Evolutionary conservation across 2,888 invertebrate species (phyloP), one percentile per base, ranked within the genome.

Genomic region (Busseola fusca): DNA sequence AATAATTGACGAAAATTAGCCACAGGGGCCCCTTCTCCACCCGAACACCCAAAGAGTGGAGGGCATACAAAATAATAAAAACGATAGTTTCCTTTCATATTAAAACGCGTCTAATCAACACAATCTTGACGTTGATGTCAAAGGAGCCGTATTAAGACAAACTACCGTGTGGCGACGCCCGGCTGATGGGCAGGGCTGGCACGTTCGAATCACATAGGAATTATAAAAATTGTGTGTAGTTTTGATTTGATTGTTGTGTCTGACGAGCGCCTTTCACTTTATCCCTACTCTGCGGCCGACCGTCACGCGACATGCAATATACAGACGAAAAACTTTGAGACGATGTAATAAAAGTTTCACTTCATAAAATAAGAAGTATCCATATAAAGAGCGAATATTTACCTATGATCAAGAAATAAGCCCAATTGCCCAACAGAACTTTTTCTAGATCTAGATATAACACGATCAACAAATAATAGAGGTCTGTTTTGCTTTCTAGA

Each of bases 121-220:
- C 72, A 64, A 84, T 85, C 81, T 85, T 79, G 64, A 79, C 74
- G 73, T 73, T 34, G 65, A 67, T 69, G 64, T 82, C 81, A 85
- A 85, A 85, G 72, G 81, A 81, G 73, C 73, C 80, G 74, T 81
- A 76, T 81, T 76, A 78, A 81, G 82, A 84, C 73, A 80, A 83
- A 84, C 67, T 77, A 75, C 74, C 42, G 64, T 56, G 57, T 25
- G 74, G 74, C 77, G 71, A 69, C 79, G 74, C 64, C 59, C 66
- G 48, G 57, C 63, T 74, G 56, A 68, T 40, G 74, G 10, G 1
- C 50, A 85, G 84, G 85, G 85, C 12, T 85, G 81, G n/a, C 82
- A 62, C 58, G 1, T 5, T 37, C 2, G 3, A 34, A n/a, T 21
- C 4, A n/a, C 16, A 14, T n/a, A 48, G 10, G n/a, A 48, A 56